Conservation (phyloP, 30 jellyfish, hydroid and myxozoan genomes). For the Hydractinia symbiolongicarpus region DNA sequence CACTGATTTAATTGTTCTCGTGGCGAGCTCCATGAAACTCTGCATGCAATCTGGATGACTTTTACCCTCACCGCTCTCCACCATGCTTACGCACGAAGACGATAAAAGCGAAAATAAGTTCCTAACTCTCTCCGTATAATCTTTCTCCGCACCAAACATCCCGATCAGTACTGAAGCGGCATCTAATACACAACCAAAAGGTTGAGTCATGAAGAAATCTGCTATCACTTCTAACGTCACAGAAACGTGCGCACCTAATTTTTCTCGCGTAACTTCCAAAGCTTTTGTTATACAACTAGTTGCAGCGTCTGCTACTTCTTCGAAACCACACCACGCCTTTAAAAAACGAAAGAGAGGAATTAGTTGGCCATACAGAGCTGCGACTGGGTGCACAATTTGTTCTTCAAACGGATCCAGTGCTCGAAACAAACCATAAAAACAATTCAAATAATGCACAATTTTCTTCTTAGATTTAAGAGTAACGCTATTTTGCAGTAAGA, state of each 20-base stretch:
- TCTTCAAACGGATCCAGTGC: constrained; percentile 58
- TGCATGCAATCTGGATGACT: constrained; percentile 62
- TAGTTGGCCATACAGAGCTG: constrained; percentile 29
- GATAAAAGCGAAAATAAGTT: constrained; percentile 39
- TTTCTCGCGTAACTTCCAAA: constrained; percentile 64
- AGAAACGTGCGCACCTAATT: constrained; percentile 45
- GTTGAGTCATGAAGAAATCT: constrained; percentile 34
- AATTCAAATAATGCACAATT: constrained; percentile 46
- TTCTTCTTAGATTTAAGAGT: constrained; percentile 38
- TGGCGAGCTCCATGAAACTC: constrained; percentile 52
- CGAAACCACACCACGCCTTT: constrained; percentile 16
- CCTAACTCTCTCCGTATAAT: constrained; percentile 8
- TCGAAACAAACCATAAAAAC: constrained; percentile 58
- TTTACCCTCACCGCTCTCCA: constrained; percentile 32
- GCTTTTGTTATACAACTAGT: constrained; percentile 53
- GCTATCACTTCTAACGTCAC: constrained; percentile 33
- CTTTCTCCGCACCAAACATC: constrained; percentile 51
- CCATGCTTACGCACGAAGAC: constrained; percentile 16
- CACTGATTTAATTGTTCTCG: constrained; percentile 56
- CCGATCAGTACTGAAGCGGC: constrained; percentile 61
- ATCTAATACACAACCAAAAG: constrained; percentile 47
- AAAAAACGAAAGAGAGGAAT: constrained; percentile 18
- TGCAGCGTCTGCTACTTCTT: constrained; percentile 41
- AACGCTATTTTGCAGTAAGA: constrained; percentile 31
- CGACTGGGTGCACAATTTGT: constrained; percentile 44